Evolutionary conservation across 64 coral and sea anemone species (phyloP), one percentile per base, ranked within the genome.

Genomic region (Stichodactyla mertensii): DNA sequence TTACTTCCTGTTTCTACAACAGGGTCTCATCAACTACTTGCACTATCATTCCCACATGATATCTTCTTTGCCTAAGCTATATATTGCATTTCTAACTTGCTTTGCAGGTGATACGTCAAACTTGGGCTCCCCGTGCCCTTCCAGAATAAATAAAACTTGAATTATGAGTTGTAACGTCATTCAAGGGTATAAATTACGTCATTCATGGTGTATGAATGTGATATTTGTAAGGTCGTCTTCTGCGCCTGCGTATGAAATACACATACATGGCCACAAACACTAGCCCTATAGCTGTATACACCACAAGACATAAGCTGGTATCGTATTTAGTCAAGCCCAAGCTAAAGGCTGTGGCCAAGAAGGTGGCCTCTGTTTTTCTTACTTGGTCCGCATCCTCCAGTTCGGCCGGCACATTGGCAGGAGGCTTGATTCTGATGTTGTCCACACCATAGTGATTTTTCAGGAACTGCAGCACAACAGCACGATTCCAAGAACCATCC

Each of bases 301-400:
- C 83, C 55, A 99, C 93, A 2, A 99, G 83, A 89, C 97, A 99
- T 52, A 99, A 71, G 52, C 97, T 99, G 51, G 97, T 94, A 62
- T 99, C 97, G 14, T 92, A 88, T 64, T 83, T 82, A 12, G 84
- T 99, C 52, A 99, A 69, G 20, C 97, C 90, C 55, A 99, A 84
- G 36, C 80, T 55, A 53, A 87, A 93, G 4, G 83, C 93, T 71
- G 82, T 92, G 23, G n/a, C 52, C 51, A 90, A 55, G 52, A 86
- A 86, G 86, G 87, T 55, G n/a, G 59, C 80, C 59, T 87, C 69
- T 16, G 78, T 18, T 55, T 55, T 89, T 9, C 97, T 99, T 99
- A 99, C 97, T 88, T 85, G 83, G 61, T 99, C 97, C 2, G 93
- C 86, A 55, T 90, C 93, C 24, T 95, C 97, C 45, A 92, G 86